These are phyloP conservation scores for Andrena camellia DNA, from an alignment of 2,888 invertebrate genomes.

Conservation along the genomic window DNA sequence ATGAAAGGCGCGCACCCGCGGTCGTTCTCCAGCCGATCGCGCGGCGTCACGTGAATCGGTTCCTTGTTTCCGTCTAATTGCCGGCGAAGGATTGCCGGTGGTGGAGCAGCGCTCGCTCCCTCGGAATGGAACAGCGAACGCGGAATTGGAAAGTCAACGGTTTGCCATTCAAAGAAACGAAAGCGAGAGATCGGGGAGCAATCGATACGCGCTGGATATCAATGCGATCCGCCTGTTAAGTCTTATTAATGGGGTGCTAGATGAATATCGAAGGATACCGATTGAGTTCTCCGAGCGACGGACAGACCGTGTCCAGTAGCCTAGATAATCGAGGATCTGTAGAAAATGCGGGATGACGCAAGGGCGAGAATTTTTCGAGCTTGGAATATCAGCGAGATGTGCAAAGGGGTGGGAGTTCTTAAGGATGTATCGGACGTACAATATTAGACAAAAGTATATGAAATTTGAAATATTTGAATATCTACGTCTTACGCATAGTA, in stretches of 20 bases:
- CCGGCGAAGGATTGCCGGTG: conserved; percentile 2
- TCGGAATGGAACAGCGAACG: conserved; percentile 11
- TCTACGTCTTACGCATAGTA: too few species aligned
- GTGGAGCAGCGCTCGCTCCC: neutral
- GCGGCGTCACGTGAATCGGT: conserved; percentile 57
- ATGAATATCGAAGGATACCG: neutral
- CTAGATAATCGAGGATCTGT: neutral
- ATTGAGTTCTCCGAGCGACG: neutral
- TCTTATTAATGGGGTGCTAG: neutral
- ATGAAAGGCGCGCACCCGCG: conserved; percentile 56
- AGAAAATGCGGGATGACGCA: neutral
- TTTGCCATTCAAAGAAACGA: conserved; percentile 11
- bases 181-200: conserved; percentile 7
- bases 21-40: conserved; percentile 22
- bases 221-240: neutral
- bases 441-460: too few species aligned
- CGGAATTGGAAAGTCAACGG: conserved; percentile 24
- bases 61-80: conserved; percentile 45
- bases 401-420: neutral
- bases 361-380: neutral
- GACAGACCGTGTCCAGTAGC: neutral
- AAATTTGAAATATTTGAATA: too few species aligned
- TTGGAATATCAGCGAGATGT: neutral
- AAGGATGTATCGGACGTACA: too few species aligned
- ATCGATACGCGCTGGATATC: neutral